Conservation (phyloP, 2,113 vertebrate genomes). For the Hemiprocne comata region DNA sequence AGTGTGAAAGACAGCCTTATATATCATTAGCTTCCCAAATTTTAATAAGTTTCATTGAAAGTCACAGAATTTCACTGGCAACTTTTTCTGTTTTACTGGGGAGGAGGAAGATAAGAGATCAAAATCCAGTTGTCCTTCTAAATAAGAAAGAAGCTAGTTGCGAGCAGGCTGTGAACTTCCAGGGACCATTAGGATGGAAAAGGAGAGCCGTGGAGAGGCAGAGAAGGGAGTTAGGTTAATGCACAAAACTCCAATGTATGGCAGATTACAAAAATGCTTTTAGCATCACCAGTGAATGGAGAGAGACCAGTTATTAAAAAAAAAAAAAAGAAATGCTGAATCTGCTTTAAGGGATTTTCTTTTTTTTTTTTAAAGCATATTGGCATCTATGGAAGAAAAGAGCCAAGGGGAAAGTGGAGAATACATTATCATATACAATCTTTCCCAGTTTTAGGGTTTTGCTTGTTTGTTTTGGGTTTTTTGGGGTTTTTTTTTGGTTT, state of each 20-base stretch:
- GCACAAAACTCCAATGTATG: background rate
- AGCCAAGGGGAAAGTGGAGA: background rate
- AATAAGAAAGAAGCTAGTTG: background rate
- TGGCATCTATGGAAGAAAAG: background rate
- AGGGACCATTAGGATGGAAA: background rate
- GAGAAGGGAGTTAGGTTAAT: background rate
- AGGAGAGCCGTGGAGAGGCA: fast-evolving
- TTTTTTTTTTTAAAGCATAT: background rate
- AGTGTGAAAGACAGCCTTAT: background rate
- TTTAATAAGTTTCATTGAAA: background rate
- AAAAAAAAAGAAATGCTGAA: too few relatives aligned
- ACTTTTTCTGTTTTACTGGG: background rate
- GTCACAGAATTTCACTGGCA: background rate
- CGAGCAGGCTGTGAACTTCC: background rate
- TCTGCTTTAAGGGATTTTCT: background rate
- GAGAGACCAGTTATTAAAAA: background rate
- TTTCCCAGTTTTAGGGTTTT: background rate
- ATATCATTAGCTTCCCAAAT: background rate
- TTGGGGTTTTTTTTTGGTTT: background rate
- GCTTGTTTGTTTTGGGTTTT: background rate
- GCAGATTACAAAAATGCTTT: background rate
- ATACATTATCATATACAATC: background rate
- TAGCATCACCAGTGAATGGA: background rate
- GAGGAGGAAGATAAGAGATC: background rate
- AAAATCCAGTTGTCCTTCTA: background rate